phyloP scores from a whole-genome alignment of 1,140 invertebrate genomes.

The Drosophila guanche region DNA sequence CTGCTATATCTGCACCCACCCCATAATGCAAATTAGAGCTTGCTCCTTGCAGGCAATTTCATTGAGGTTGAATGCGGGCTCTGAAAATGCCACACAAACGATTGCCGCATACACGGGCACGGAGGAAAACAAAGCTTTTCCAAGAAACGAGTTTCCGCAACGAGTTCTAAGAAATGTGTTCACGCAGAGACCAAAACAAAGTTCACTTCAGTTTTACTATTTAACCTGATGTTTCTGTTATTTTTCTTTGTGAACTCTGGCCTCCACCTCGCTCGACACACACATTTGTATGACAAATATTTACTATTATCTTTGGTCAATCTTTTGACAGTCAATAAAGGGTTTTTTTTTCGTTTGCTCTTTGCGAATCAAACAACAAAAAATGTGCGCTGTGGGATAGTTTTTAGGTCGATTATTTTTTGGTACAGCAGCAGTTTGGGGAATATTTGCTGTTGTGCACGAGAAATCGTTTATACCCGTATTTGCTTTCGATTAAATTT shows the following conservation, averaged over 20 bases:
- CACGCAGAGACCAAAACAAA: too few species aligned
- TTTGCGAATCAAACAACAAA: constrained; percentile 3
- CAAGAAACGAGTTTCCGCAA: too few species aligned
- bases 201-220: too few species aligned
- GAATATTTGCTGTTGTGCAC: constrained; percentile 8
- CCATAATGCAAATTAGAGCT: constrained; percentile 13
- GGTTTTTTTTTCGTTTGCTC: constrained; percentile 1
- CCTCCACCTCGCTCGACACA: constrained; percentile 1
- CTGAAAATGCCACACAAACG: background rate
- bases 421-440: too few species aligned
- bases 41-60: background rate
- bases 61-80: constrained; percentile 24
- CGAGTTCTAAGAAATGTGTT: too few species aligned
- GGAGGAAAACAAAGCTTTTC: too few species aligned
- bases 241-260: background rate
- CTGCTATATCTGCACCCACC: too few species aligned
- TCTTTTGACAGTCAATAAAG: constrained; percentile 32
- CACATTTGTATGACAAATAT: constrained; percentile 38
- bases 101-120: too few species aligned
- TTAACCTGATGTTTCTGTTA: too few species aligned
- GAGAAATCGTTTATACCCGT: background rate
- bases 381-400: background rate
- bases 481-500: constrained; percentile 35
- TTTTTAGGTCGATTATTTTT: constrained; percentile 29
- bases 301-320: constrained; percentile 29